Evolutionary conservation across 92 coral and sea anemone species (phyloP), one percentile per base, ranked within the genome.

Genomic region (Epizoanthus scotinus): DNA sequence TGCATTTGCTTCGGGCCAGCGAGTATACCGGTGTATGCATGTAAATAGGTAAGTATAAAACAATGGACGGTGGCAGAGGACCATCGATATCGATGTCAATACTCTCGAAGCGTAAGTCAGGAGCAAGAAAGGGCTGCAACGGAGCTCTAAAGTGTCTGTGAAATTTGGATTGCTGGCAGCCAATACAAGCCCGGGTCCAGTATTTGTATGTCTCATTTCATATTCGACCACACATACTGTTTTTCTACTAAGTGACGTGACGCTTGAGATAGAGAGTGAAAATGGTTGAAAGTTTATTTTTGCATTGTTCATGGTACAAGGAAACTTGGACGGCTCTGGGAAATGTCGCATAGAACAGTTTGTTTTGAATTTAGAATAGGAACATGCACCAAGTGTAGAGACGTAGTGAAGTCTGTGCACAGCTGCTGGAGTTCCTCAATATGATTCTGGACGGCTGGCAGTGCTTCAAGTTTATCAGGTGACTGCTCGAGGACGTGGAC

Each of bases 171-270:
- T 59, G 82, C 36, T 77, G 82, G 21, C 82, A 77, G 47, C 38
- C 31, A 26, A 55, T 69, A 50, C 82, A 77, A 77, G 82, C 70
- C 5, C 80, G 80, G 6, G 80, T 73, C 80, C 80, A 73, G 15
- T 21, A 8, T 17, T n/a, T 27, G 63, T n/a, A 77, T 77, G 50
- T 77, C 71, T 20, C 82, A 69, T 2, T 31, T 31, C 36, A 31
- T 31, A 4, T 31, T 31, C 4, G 36, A 4, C 36, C 36, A 31
- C 36, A 31, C 64, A 75, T 60, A 84, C 40, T 75, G 87, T 13
- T 36, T 10, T n/a, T 67, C 14, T 9, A 82, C n/a, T 31, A 82
- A 38, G 15, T 58, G 82, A 10, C 71, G 82, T 13, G 83, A 71
- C 2, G 86, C 86, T 28, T 31, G 1, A 4, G 36, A 31, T 4